These are phyloP conservation scores for Cheilosia scutellata DNA, from an alignment of 2,888 invertebrate genomes.

Conservation along the genomic window DNA sequence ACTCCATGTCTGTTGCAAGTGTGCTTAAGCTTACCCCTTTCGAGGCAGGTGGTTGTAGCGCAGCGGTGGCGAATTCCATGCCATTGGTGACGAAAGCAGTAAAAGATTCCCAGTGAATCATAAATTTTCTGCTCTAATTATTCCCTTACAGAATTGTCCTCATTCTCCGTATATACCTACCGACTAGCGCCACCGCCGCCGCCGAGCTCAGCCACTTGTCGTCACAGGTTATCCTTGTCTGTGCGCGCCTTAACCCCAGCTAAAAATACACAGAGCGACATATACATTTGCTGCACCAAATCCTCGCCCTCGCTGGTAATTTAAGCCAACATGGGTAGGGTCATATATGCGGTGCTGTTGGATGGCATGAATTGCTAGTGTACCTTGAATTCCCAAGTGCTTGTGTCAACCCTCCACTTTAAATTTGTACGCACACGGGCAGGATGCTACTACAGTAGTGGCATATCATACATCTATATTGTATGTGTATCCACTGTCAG, in stretches of 20 bases:
- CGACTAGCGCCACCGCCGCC: constrained; percentile 2
- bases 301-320: constrained; percentile 55
- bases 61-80: constrained; percentile 14
- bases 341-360: neutral
- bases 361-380: constrained; percentile 34
- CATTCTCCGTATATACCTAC: constrained; percentile 23
- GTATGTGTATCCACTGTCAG: neutral
- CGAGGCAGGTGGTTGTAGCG: neutral
- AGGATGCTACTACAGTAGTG: constrained; percentile 40
- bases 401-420: constrained; percentile 58
- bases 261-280: constrained; percentile 19
- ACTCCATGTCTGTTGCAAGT: constrained; percentile 46
- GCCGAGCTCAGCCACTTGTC: constrained; percentile 48
- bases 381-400: constrained; percentile 59
- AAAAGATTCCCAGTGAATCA: constrained; percentile 68
- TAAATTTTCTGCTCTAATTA: constrained; percentile 75
- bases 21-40: constrained; percentile 49
- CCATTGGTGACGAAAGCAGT: constrained; percentile 55
- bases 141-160: constrained; percentile 70
- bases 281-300: constrained; percentile 55
- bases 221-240: constrained; percentile 58
- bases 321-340: constrained; percentile 47
- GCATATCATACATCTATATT: constrained; percentile 10
- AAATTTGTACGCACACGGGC: constrained; percentile 43
- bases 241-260: constrained; percentile 33